Percentiles rank a stretch among this genome's conserved stretches.
phyloP scores from a whole-genome alignment of 2,888 invertebrate species.

The Drosophila nigricruria region DNA sequence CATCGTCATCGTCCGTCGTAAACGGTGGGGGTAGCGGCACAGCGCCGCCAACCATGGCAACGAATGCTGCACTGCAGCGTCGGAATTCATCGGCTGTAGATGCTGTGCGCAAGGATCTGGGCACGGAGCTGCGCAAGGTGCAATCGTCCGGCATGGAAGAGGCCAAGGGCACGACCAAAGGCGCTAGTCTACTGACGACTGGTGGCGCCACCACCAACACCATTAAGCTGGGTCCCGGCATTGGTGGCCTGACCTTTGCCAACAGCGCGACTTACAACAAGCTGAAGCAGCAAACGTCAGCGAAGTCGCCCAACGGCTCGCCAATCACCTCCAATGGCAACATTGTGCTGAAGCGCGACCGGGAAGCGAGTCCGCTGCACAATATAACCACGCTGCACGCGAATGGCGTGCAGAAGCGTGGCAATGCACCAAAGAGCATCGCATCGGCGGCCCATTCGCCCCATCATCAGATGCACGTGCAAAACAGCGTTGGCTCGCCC shows the following conservation, averaged over 20 bases:
- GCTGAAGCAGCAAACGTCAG: conserved; percentile 81
- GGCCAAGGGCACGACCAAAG: conserved; percentile 33
- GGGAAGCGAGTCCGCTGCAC: conserved; percentile 82
- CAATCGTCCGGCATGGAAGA: conserved; percentile 52
- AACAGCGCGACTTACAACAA: conserved; percentile 85
- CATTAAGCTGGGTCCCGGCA: conserved; percentile 85
- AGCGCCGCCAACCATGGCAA: conserved; percentile 77
- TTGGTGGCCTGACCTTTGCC: conserved; percentile 85
- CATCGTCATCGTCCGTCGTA: conserved; percentile 59
- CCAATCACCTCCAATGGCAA: conserved; percentile 75
- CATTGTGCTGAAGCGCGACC: conserved; percentile 81
- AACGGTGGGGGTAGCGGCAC: conserved; percentile 67
- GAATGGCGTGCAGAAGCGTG: conserved; percentile 68
- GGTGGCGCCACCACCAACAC: conserved; percentile 74
- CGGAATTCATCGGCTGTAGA: conserved; percentile 83
- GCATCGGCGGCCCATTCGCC: conserved; percentile 80
- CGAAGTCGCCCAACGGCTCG: conserved; percentile 72
- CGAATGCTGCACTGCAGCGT: conserved; percentile 79
- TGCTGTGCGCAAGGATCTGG: conserved; percentile 89
- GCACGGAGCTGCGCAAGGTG: conserved; percentile 86
- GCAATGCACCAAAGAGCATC: conserved; percentile 82
- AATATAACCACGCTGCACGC: conserved; percentile 70
- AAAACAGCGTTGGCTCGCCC: conserved; percentile 57
- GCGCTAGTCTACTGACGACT: conserved; percentile 45
- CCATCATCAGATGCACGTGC: conserved; percentile 66